A percentile compares a stretch with the other conserved stretches of the same genome.
These are phyloP conservation scores for Conomelus anceps DNA, from an alignment of 2,888 invertebrate species.

Conservation along the genomic window DNA sequence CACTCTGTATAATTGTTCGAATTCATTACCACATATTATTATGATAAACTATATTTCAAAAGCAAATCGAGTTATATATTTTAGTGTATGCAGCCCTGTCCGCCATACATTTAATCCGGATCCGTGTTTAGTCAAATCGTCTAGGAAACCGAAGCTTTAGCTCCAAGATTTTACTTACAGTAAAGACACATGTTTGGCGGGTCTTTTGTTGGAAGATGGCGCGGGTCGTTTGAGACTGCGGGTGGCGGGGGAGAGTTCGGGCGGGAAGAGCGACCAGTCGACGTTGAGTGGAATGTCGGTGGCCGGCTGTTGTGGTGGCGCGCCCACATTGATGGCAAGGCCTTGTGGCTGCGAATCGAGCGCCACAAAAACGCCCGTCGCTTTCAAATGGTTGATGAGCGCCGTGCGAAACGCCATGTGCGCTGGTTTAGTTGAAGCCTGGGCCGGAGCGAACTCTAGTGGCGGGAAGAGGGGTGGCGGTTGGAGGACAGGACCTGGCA, in stretches of 20 bases:
- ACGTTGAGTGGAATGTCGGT: slow-evolving; percentile 12
- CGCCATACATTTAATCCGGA: too few relatives aligned
- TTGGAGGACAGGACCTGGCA: slow-evolving; percentile 41
- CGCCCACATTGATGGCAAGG: neutral
- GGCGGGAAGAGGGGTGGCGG: slow-evolving; percentile 45
- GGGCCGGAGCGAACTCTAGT: slow-evolving; percentile 45
- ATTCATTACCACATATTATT: too few relatives aligned
- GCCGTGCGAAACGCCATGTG: slow-evolving; percentile 17
- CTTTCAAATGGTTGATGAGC: slow-evolving; percentile 22
- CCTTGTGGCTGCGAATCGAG: neutral
- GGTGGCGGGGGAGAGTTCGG: slow-evolving; percentile 24
- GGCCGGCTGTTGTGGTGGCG: neutral
- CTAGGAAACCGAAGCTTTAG: too few relatives aligned
- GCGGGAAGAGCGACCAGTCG: slow-evolving; percentile 35
- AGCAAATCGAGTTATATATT: too few relatives aligned
- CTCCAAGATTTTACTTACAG: slow-evolving; percentile 21
- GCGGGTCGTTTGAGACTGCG: neutral
- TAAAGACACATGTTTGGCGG: slow-evolving; percentile 21
- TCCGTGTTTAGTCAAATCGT: too few relatives aligned
- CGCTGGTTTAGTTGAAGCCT: slow-evolving; percentile 37
- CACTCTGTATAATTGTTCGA: too few relatives aligned
- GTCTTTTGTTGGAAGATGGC: neutral
- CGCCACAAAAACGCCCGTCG: slow-evolving; percentile 10
- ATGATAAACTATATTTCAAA: too few relatives aligned
- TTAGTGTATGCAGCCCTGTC: too few relatives aligned